Conservation (phyloP, 2,113 vertebrate species). For the Struthidea cinerea region DNA sequence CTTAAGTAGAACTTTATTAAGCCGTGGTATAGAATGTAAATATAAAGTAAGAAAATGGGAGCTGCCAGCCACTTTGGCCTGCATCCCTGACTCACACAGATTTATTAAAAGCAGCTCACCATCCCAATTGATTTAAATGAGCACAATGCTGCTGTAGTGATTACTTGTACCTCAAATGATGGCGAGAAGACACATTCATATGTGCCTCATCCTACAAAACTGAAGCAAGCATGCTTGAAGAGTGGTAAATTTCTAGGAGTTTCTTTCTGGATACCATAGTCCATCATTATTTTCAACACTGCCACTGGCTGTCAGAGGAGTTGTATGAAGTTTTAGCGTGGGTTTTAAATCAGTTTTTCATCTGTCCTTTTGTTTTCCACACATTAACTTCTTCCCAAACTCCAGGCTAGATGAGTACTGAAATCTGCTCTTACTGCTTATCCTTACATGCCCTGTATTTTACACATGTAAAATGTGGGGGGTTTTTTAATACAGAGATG, state of each 20-base stretch:
- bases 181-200: neutral
- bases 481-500: neutral
- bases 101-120: neutral
- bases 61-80: neutral
- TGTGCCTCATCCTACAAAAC: neutral
- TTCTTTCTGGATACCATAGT: neutral
- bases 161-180: neutral
- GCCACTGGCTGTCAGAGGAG: neutral
- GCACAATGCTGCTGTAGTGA: neutral
- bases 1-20: neutral
- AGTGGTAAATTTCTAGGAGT: neutral
- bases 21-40: neutral
- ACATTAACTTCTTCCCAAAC: neutral
- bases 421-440: neutral
- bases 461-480: neutral
- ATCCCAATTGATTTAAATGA: neutral
- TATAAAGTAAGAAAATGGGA: neutral
- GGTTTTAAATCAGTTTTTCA: neutral
- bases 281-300: neutral
- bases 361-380: neutral
- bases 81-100: neutral
- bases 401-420: neutral
- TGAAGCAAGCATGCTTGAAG: neutral
- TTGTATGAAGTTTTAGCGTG: neutral
- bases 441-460: neutral